phyloP scores from a whole-genome alignment of 2,888 invertebrate species.

The Celastrina argiolus region DNA sequence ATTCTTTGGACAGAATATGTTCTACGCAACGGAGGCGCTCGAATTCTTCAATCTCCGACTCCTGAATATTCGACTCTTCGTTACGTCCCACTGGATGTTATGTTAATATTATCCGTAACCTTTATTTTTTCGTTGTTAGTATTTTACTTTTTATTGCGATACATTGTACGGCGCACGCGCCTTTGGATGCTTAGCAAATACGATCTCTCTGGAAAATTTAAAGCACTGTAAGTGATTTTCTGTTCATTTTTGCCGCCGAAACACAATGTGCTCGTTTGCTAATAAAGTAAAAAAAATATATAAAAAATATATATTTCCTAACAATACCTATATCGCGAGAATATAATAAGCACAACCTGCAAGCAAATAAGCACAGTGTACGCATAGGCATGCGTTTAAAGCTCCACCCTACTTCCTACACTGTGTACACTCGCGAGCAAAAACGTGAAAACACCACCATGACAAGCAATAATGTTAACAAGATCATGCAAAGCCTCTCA shows the following conservation, averaged over 20 bases:
- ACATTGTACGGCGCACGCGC: slow-evolving; percentile 42
- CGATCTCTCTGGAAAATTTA: slow-evolving; percentile 52
- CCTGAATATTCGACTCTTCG: slow-evolving; percentile 54
- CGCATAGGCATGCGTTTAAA: too few species aligned
- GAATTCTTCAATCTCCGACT: slow-evolving; percentile 60
- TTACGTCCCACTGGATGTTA: slow-evolving; percentile 60
- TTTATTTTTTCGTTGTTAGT: slow-evolving; percentile 37
- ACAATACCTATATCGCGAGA: too few species aligned
- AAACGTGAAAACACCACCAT: too few species aligned
- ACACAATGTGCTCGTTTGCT: background rate
- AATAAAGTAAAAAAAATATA: too few species aligned
- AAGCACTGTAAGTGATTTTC: slow-evolving; percentile 47
- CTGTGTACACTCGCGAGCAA: too few species aligned
- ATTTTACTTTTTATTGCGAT: slow-evolving; percentile 40
- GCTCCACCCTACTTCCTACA: too few species aligned
- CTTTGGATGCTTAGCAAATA: slow-evolving; percentile 38
- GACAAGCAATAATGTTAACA: too few species aligned
- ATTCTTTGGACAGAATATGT: slow-evolving; percentile 77
- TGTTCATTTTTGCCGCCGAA: background rate
- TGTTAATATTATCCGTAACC: slow-evolving; percentile 39
- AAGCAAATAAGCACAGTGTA: too few species aligned
- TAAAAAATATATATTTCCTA: too few species aligned
- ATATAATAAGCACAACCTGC: too few species aligned
- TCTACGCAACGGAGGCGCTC: slow-evolving; percentile 61
- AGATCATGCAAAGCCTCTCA: too few species aligned